These are phyloP conservation scores for Athalia rosae DNA, from an alignment of 2,888 invertebrate species.

Conservation along the genomic window DNA sequence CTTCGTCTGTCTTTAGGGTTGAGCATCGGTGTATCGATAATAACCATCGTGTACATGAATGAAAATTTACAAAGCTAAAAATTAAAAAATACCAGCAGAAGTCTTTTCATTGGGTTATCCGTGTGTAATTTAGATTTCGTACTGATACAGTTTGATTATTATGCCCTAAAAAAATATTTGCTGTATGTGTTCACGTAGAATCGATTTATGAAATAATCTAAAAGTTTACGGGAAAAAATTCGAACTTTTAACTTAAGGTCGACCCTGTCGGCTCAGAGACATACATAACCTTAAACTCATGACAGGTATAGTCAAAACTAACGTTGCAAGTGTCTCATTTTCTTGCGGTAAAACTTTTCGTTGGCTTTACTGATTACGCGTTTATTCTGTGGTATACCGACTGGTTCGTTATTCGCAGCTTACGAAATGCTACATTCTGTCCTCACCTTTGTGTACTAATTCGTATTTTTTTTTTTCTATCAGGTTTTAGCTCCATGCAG, in stretches of 20 bases:
- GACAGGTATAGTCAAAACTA: constrained; percentile 22
- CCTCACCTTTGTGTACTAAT: background rate
- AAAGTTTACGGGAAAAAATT: too few species aligned
- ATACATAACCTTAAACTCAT: constrained; percentile 40
- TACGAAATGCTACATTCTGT: background rate
- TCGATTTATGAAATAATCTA: too few species aligned
- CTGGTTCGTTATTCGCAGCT: background rate
- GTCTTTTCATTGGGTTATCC: background rate
- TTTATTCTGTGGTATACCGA: constrained; percentile 33
- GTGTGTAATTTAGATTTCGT: too few species aligned
- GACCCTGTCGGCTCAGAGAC: background rate
- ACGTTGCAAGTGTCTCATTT: constrained; percentile 27
- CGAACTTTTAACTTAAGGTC: background rate
- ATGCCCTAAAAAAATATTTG: too few species aligned
- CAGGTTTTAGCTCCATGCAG: background rate
- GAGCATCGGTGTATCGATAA: background rate
- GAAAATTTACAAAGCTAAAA: too few species aligned
- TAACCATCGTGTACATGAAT: background rate
- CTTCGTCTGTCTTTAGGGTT: background rate
- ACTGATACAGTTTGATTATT: too few species aligned
- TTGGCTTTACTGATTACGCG: constrained; percentile 28
- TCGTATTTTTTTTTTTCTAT: background rate
- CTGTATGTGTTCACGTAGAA: too few species aligned
- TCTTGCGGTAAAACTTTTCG: constrained; percentile 31
- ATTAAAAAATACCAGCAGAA: background rate